Percentiles rank a stretch among this genome's conserved stretches.
Evolutionary conservation across 1,140 invertebrate genomes (phyloP).

Genomic region (Achroia grisella): DNA sequence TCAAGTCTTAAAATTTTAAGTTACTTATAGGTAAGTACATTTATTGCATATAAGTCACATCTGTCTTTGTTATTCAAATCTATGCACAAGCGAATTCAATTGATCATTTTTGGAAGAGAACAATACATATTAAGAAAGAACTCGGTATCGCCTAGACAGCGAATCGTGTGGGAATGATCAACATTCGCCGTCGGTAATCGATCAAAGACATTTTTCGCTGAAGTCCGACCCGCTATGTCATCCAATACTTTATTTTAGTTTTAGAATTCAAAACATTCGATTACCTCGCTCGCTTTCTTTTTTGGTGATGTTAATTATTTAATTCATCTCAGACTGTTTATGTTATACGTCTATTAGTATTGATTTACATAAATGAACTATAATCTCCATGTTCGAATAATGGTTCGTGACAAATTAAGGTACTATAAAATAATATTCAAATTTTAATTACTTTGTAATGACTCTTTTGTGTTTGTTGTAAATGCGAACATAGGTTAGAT

Average conservation of each 20-base stretch:
- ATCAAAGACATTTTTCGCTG: conserved; percentile 59
- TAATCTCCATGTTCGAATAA: too few relatives aligned
- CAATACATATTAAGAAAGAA: conserved; percentile 40
- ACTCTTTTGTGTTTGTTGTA: too few relatives aligned
- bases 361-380: not conserved
- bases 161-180: conserved; percentile 63
- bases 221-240: conserved; percentile 37
- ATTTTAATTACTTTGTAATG: too few relatives aligned
- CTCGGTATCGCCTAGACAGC: conserved; percentile 34
- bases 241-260: conserved; percentile 39
- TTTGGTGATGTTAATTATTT: conserved; percentile 31
- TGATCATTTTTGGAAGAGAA: conserved; percentile 50
- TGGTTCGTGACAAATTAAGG: too few relatives aligned
- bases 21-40: too few relatives aligned
- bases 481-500: too few relatives aligned
- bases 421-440: too few relatives aligned
- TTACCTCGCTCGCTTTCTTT: conserved; percentile 19
- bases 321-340: conserved; percentile 8
- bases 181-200: conserved; percentile 47
- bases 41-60: conserved; percentile 3
- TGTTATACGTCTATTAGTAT: not conserved
- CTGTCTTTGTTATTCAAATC: conserved; percentile 12
- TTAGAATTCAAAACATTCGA: conserved; percentile 28
- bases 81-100: conserved; percentile 9
- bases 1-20: too few relatives aligned